These are phyloP conservation scores for Xylocampa areola DNA, from an alignment of 2,888 invertebrate genomes.

Conservation along the genomic window DNA sequence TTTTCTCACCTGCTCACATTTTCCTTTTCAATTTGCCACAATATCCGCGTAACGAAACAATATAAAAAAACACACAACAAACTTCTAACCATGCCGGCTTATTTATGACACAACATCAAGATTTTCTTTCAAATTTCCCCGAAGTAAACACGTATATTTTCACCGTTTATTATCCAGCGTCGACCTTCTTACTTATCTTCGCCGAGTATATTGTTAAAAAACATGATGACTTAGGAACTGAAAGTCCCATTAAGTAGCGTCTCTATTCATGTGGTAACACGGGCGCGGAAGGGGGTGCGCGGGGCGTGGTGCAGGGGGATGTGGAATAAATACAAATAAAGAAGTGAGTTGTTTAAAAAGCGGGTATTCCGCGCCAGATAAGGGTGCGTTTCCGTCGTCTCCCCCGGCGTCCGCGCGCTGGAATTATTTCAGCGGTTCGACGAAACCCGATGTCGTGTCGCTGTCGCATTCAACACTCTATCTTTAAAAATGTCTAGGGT, in stretches of 20 bases:
- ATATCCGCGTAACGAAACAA: slow-evolving; percentile 62
- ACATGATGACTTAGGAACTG: slow-evolving; percentile 89
- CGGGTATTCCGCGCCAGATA: slow-evolving; percentile 87
- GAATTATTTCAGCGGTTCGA: slow-evolving; percentile 89
- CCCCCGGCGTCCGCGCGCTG: slow-evolving; percentile 76
- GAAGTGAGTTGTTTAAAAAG: slow-evolving; percentile 90
- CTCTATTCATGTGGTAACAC: slow-evolving; percentile 87
- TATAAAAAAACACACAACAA: slow-evolving; percentile 67
- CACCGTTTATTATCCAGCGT: slow-evolving; percentile 86
- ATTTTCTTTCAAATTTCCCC: slow-evolving; percentile 77
- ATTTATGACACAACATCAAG: slow-evolving; percentile 82
- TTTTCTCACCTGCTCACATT: slow-evolving; percentile 41
- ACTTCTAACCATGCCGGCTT: slow-evolving; percentile 68
- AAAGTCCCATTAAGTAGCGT: slow-evolving; percentile 88
- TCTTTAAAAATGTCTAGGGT: slow-evolving; percentile 85
- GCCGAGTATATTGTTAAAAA: slow-evolving; percentile 84
- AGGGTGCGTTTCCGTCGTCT: slow-evolving; percentile 88
- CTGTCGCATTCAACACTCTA: slow-evolving; percentile 88
- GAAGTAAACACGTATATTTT: slow-evolving; percentile 81
- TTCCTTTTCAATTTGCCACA: slow-evolving; percentile 64
- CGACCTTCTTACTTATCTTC: slow-evolving; percentile 84
- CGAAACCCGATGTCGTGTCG: slow-evolving; percentile 84
- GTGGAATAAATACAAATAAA: slow-evolving; percentile 86
- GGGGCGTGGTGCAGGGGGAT: slow-evolving; percentile 60
- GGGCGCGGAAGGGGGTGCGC: slow-evolving; percentile 71